These are phyloP conservation scores for Cinclus cinclus DNA, from an alignment of 2,113 vertebrate genomes.

Conservation along the genomic window DNA sequence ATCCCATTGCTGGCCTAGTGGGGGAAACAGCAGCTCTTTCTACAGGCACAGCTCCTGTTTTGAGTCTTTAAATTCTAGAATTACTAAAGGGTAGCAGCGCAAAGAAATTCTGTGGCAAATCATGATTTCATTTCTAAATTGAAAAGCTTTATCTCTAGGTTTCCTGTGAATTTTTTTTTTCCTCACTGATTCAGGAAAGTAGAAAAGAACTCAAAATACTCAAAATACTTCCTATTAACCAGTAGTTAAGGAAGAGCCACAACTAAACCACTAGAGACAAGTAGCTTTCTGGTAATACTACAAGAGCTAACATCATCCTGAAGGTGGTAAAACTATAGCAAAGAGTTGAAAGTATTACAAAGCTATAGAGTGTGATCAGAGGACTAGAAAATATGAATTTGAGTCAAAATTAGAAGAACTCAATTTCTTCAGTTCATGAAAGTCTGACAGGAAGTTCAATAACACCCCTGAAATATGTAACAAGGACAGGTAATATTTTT, in stretches of 20 bases:
- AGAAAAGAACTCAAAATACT: background rate
- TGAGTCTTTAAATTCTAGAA: background rate
- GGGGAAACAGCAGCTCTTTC: background rate
- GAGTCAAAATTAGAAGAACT: background rate
- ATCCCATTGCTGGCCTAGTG: background rate
- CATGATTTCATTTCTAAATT: background rate
- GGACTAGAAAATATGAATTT: background rate
- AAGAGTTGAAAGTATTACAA: background rate
- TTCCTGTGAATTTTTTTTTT: background rate
- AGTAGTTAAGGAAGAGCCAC: background rate
- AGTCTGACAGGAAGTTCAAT: background rate
- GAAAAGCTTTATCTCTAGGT: background rate
- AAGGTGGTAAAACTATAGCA: background rate
- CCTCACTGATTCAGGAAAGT: background rate
- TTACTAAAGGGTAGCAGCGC: background rate
- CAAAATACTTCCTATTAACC: background rate
- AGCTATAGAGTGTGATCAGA: background rate
- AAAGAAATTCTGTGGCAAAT: background rate
- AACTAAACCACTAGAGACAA: background rate
- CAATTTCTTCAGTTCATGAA: background rate
- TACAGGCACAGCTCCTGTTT: background rate
- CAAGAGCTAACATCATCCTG: background rate
- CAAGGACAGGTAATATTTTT: background rate
- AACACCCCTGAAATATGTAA: background rate
- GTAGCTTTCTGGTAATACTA: background rate